Percentiles rank a stretch among this genome's conserved stretches.
These are phyloP conservation scores for Yoshiicerus persimilis DNA, from an alignment of 1,140 invertebrate genomes.

Conservation along the genomic window DNA sequence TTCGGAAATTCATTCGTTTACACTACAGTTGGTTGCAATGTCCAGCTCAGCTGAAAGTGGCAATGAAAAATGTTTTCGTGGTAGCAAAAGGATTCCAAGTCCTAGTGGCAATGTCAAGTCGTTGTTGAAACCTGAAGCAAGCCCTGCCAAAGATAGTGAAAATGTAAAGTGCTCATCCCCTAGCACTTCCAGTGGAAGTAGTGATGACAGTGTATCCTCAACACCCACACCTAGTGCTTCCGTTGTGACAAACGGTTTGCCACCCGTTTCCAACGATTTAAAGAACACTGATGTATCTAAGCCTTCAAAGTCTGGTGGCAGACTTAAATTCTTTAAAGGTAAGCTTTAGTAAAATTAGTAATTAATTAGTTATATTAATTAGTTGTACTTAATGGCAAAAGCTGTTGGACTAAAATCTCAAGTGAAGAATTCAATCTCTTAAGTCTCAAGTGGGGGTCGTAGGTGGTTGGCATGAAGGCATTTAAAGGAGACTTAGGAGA, in stretches of 20 bases:
- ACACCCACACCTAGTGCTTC: conserved; percentile 45
- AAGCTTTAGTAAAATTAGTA: too few species aligned
- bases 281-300: conserved; percentile 40
- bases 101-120: neutral
- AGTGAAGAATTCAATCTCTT: too few species aligned
- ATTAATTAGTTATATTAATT: too few species aligned
- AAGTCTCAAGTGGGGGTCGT: too few species aligned
- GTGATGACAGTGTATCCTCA: conserved; percentile 48
- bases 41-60: conserved; percentile 2
- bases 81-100: neutral
- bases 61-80: conserved; percentile 4
- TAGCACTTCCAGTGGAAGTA: conserved; percentile 38
- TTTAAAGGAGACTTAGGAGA: too few species aligned
- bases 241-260: neutral
- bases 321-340: conserved; percentile 64
- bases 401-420: too few species aligned
- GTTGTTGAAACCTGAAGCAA: neutral
- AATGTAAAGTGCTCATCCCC: neutral
- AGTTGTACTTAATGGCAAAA: too few species aligned
- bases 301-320: conserved; percentile 54
- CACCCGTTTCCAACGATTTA: conserved; percentile 32
- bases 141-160: neutral
- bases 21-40: neutral
- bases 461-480: too few species aligned
- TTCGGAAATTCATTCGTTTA: neutral